A percentile compares a stretch with the other conserved stretches of the same genome.
Conservation (phyloP, 2,113 vertebrate genomes). For the Ascaphus truei region DNA sequence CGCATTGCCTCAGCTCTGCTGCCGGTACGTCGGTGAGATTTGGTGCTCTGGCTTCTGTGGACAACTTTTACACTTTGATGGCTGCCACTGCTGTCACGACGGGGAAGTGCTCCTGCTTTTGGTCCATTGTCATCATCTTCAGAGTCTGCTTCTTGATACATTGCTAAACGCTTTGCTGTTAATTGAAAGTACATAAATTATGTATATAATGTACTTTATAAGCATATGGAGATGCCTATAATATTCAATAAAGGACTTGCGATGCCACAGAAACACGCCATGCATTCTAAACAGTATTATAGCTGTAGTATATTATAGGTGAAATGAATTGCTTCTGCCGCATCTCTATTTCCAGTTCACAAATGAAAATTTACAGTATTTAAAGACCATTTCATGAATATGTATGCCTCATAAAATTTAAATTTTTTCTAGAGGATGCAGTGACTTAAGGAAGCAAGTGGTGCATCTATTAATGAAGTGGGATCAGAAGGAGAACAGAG, state of each 20-base stretch:
- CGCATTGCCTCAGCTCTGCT: slow-evolving; percentile 87
- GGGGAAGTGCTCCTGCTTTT: slow-evolving; percentile 69
- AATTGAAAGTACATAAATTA: background rate
- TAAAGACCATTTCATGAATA: no score
- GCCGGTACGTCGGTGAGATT: slow-evolving; percentile 81
- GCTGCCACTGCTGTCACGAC: slow-evolving; percentile 75
- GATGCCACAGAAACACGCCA: background rate
- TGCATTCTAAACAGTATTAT: background rate
- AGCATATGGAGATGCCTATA: background rate
- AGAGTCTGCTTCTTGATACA: slow-evolving; percentile 90
- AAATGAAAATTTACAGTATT: no score
- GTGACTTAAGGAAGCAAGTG: no score
- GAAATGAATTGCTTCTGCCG: background rate
- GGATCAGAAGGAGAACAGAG: no score
- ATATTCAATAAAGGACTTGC: no score
- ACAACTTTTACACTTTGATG: slow-evolving; percentile 76
- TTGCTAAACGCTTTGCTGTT: slow-evolving; percentile 82
- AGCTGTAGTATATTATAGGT: background rate
- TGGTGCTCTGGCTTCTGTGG: slow-evolving; percentile 82
- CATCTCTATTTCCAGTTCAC: no score
- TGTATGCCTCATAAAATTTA: no score
- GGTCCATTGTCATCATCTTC: slow-evolving; percentile 84
- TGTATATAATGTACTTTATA: background rate
- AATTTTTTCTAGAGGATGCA: no score
- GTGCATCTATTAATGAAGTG: no score